phyloP scores from a whole-genome alignment of 2,797 vertebrate species.

The Acanthurus leucopareius region DNA sequence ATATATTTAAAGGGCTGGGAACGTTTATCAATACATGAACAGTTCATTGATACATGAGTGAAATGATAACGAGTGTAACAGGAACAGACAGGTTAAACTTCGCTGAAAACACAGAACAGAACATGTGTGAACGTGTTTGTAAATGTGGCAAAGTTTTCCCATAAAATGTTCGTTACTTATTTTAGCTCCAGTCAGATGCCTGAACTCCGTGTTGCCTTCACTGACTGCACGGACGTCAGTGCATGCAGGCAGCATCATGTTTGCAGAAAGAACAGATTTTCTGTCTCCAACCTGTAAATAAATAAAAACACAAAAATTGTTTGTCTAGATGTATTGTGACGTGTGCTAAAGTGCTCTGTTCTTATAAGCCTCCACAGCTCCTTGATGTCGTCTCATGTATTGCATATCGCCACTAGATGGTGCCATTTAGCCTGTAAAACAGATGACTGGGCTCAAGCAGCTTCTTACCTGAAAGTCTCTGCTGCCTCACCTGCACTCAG shows the following conservation, averaged over 20 bases:
- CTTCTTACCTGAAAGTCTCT: neutral
- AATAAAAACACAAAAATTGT: neutral
- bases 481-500: neutral
- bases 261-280: neutral
- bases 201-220: neutral
- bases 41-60: slow-evolving; percentile 1
- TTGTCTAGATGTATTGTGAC: too few relatives aligned
- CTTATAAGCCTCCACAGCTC: neutral
- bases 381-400: neutral
- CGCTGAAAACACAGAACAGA: too few relatives aligned
- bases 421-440: neutral
- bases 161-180: slow-evolving; percentile 4
- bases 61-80: slow-evolving; percentile 7
- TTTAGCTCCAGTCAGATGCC: neutral
- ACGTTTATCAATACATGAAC: slow-evolving; percentile 6
- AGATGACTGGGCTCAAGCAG: neutral
- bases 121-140: neutral
- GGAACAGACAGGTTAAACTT: neutral
- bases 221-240: neutral
- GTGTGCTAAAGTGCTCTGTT: neutral
- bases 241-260: neutral
- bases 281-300: slow-evolving; percentile 18
- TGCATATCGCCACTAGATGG: slow-evolving; percentile 44
- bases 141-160: slow-evolving; percentile 33
- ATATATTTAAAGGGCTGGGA: neutral